These are phyloP conservation scores for Drosophila borborema DNA, from an alignment of 2,888 invertebrate species.

Conservation along the genomic window DNA sequence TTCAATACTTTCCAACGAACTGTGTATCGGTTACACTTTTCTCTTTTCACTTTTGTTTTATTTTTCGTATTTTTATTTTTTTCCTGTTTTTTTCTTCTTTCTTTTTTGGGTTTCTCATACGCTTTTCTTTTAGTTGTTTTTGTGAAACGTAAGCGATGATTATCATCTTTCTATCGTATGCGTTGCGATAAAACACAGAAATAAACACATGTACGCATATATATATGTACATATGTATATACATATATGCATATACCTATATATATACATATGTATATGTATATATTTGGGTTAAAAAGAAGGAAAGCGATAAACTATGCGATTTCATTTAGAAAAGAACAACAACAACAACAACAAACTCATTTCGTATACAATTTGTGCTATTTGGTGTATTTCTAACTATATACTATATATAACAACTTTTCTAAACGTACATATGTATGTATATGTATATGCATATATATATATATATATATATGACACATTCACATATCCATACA, in stretches of 20 bases:
- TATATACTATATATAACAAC: slow-evolving; percentile 12
- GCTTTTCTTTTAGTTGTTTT: slow-evolving; percentile 22
- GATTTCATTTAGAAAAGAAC: slow-evolving; percentile 4
- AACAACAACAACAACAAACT: slow-evolving; percentile 23
- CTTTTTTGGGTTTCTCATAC: background rate
- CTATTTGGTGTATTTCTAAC: slow-evolving; percentile 26
- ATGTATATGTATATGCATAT: slow-evolving; percentile 3
- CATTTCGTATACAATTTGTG: slow-evolving; percentile 33
- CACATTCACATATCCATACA: background rate
- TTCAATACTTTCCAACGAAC: slow-evolving; percentile 56
- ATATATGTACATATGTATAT: background rate
- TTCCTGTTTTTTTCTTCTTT: background rate
- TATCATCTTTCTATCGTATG: slow-evolving; percentile 48
- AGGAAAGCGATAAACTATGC: slow-evolving; percentile 6
- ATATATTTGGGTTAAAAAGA: slow-evolving; percentile 11
- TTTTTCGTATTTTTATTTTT: background rate
- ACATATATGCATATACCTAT: too few species aligned
- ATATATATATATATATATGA: background rate
- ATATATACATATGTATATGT: background rate
- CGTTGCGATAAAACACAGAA: slow-evolving; percentile 29
- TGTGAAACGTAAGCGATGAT: slow-evolving; percentile 57
- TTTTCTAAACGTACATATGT: background rate
- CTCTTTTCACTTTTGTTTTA: slow-evolving; percentile 3
- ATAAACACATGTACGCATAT: slow-evolving; percentile 29
- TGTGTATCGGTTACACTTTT: slow-evolving; percentile 52